These are phyloP conservation scores for Drosophila nasuta DNA, from an alignment of 1,140 invertebrate species.

Conservation along the genomic window DNA sequence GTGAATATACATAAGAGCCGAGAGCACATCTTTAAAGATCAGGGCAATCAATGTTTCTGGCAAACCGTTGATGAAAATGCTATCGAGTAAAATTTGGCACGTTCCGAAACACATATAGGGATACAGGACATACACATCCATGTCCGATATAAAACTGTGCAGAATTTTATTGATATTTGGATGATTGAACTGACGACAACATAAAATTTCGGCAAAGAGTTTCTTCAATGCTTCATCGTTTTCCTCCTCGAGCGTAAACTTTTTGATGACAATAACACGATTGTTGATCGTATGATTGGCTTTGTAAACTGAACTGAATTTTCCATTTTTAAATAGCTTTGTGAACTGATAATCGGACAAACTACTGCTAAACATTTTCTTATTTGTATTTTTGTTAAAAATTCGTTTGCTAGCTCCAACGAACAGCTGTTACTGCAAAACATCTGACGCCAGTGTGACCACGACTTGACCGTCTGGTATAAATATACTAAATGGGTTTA, in stretches of 20 bases:
- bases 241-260: slow-evolving; percentile 90
- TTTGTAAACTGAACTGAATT: slow-evolving; percentile 86
- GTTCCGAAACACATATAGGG: slow-evolving; percentile 93
- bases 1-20: slow-evolving; percentile 93
- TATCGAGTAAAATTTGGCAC: slow-evolving; percentile 91
- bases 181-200: slow-evolving; percentile 91
- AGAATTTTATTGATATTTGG: slow-evolving; percentile 91
- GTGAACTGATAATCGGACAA: slow-evolving; percentile 87
- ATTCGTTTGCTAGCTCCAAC: neutral
- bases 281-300: slow-evolving; percentile 89
- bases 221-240: slow-evolving; percentile 87
- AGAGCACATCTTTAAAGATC: slow-evolving; percentile 91
- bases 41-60: slow-evolving; percentile 92
- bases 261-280: slow-evolving; percentile 90
- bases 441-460: neutral
- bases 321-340: slow-evolving; percentile 88
- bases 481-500: too few relatives aligned
- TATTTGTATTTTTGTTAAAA: slow-evolving; percentile 7
- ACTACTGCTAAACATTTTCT: slow-evolving; percentile 75
- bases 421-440: slow-evolving; percentile 9
- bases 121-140: slow-evolving; percentile 91
- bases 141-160: slow-evolving; percentile 90
- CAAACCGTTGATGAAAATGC: slow-evolving; percentile 90
- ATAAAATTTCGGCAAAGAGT: slow-evolving; percentile 91
- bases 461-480: too few relatives aligned